Evolutionary conservation across 1,140 invertebrate genomes (phyloP).

Genomic region (Brevipalpus yothersi): DNA sequence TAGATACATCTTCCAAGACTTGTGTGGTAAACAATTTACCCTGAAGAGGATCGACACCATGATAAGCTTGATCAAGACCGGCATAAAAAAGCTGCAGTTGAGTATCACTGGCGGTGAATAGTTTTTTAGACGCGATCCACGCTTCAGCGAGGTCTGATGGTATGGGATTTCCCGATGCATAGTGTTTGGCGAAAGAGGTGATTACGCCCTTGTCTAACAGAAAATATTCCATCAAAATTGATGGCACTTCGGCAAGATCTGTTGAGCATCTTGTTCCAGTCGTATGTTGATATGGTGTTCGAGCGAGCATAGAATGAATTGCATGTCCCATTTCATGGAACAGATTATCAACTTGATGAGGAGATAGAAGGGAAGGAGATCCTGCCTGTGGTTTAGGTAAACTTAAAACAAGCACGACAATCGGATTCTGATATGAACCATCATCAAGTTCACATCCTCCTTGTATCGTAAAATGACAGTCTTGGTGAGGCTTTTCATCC

Average conservation of each 20-base stretch:
- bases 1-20: slow-evolving; percentile 50
- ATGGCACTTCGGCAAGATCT: slow-evolving; percentile 95
- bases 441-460: slow-evolving; percentile 56
- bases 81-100: slow-evolving; percentile 75
- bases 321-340: slow-evolving; percentile 99
- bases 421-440: slow-evolving; percentile 24
- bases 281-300: slow-evolving; percentile 85
- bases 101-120: slow-evolving; percentile 69
- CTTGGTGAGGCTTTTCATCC: slow-evolving; percentile 68
- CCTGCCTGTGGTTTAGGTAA: slow-evolving; percentile 35
- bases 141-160: slow-evolving; percentile 44
- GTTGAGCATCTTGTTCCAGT: slow-evolving; percentile 87
- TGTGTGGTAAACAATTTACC: slow-evolving; percentile 31
- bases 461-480: slow-evolving; percentile 93
- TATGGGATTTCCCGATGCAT: slow-evolving; percentile 60
- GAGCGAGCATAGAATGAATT: slow-evolving; percentile 90
- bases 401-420: slow-evolving; percentile 82
- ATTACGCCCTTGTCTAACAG: slow-evolving; percentile 64
- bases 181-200: slow-evolving; percentile 64
- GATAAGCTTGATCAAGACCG: slow-evolving; percentile 65
- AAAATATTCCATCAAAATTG: slow-evolving; percentile 95
- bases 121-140: slow-evolving; percentile 51
- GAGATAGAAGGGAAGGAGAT: slow-evolving; percentile 49
- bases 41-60: slow-evolving; percentile 31
- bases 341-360: slow-evolving; percentile 70